Evolutionary conservation across 2,113 vertebrate genomes (phyloP).

Genomic region (Phalacrocorax aristotelis): DNA sequence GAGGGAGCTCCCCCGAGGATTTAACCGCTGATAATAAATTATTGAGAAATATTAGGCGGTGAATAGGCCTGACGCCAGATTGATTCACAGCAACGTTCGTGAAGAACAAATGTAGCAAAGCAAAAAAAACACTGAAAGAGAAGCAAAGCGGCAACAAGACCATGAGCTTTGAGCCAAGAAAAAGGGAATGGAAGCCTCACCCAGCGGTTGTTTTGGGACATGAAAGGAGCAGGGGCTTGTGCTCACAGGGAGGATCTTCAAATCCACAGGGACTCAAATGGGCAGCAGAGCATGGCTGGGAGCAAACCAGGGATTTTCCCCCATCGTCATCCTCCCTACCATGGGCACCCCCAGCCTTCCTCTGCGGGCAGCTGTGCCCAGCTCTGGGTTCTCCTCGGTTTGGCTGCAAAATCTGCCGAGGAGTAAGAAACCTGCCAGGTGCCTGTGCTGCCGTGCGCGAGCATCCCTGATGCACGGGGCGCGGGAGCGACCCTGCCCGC

Average conservation of each 20-base stretch:
- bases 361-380: fast-evolving
- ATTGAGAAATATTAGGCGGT: slow-evolving; percentile 55
- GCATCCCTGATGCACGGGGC: fast-evolving
- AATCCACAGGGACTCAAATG: fast-evolving
- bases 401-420: neutral
- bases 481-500: neutral
- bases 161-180: fast-evolving
- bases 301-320: neutral
- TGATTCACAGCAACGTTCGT: neutral
- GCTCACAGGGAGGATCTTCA: neutral
- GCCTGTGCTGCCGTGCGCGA: fast-evolving
- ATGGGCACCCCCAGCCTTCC: neutral
- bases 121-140: neutral
- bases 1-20: slow-evolving; percentile 16
- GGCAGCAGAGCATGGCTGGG: neutral
- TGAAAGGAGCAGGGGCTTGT: neutral
- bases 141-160: neutral
- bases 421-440: neutral
- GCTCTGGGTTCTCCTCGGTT: fast-evolving
- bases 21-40: slow-evolving; percentile 56
- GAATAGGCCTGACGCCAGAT: neutral
- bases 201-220: neutral
- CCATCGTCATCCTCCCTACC: neutral
- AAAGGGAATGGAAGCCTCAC: neutral
- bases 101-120: neutral